Base-by-base conservation (phyloP, 2,888 invertebrate species). In the Sminthurinus aureus region DNA sequence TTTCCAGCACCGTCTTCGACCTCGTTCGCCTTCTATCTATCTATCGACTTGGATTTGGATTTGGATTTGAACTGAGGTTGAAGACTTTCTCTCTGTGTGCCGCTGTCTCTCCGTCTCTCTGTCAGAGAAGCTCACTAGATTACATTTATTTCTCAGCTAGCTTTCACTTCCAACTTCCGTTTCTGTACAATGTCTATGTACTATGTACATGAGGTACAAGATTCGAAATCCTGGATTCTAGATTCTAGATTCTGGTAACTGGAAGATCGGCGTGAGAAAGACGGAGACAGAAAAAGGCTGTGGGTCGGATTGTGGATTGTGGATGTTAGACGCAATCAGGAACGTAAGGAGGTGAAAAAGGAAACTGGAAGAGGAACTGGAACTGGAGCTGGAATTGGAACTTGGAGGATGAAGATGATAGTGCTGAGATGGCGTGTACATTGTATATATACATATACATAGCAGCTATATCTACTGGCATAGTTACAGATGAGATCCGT, bases 291-390 rank as follows among this genome's bases (percentile, higher is more conserved):
- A 66, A 20, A 66, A 78, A 78, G 24, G n/a, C n/a, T n/a, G n/a
- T n/a, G n/a, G n/a, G n/a, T n/a, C n/a, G n/a, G n/a, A n/a, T n/a
- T n/a, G n/a, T n/a, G 66, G 26, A n/a, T n/a, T 64, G 24, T 67
- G 79, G 79, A 67, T 67, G 79, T 67, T 79, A 20, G 67, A 79
- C 13, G 79, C 69, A 79, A 79, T 79, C 79, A 67, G 79, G 22
- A 22, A 13, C 22, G 71, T 20, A 6, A 71, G 24, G 3, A 71
- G 20, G 20, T 12, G 20, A 20, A 66, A 66, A 15, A 58, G 58
- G 15, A 15, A n/a, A 9, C 58, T 12, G 58, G 58, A 66, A 15
- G 66, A 66, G 66, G 15, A 15, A 66, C n/a, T 66, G 66, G 15
- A 66, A 58, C 9, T 9, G 15, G 58, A 58, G 66, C 66, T n/a